Percentiles rank a stretch among this genome's conserved stretches.
These are phyloP conservation scores for Gadus macrocephalus DNA, from an alignment of 2,113 vertebrate species.

Conservation along the genomic window DNA sequence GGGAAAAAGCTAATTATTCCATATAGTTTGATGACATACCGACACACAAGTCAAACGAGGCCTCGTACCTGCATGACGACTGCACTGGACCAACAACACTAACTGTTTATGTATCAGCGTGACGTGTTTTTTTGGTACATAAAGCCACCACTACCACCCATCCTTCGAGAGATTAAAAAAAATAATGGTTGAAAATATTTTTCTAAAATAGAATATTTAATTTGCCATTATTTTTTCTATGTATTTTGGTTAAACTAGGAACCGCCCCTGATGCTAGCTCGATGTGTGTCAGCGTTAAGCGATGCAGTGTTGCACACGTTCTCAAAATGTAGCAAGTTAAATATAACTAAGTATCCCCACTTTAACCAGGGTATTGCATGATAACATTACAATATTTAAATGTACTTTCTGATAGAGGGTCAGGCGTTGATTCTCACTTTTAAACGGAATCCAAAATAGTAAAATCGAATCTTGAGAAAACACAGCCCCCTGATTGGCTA, in stretches of 20 bases:
- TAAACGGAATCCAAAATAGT: too few species aligned
- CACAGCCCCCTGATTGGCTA: too few species aligned
- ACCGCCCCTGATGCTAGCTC: conserved; percentile 14
- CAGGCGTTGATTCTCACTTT: too few species aligned
- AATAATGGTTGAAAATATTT: conserved; percentile 47
- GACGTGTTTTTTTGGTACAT: conserved; percentile 12
- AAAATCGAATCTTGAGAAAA: too few species aligned
- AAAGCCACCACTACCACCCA: conserved; percentile 15
- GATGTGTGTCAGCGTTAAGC: conserved; percentile 15
- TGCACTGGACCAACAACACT: conserved; percentile 19
- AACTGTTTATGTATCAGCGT: conserved; percentile 28
- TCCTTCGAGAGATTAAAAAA: conserved; percentile 22
- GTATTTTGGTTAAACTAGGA: conserved; percentile 21
- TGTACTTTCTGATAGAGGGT: neutral
- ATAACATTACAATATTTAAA: conserved; percentile 2
- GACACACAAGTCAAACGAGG: conserved; percentile 17
- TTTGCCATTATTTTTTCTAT: conserved; percentile 59
- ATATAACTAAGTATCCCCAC: neutral
- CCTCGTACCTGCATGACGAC: conserved; percentile 55
- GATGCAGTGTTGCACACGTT: conserved; percentile 33
- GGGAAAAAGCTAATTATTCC: conserved; percentile 45
- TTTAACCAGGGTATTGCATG: conserved; percentile 12
- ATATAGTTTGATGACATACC: conserved; percentile 39
- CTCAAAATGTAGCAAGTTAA: conserved; percentile 54
- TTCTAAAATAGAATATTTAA: conserved; percentile 49